Evolutionary conservation across 2,888 invertebrate species (phyloP).

Genomic region (Anorthoa munda): DNA sequence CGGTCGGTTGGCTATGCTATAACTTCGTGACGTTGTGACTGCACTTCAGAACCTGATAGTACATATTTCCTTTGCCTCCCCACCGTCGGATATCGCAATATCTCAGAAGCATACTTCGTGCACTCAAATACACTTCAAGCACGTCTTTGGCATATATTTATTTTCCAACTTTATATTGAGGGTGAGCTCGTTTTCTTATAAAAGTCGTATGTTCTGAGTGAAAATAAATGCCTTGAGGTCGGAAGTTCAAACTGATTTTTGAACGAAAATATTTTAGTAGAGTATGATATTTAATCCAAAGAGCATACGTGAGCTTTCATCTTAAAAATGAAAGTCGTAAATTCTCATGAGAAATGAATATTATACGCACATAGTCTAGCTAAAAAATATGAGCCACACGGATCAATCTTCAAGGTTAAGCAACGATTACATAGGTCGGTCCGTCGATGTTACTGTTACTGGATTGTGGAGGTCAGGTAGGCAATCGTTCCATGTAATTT

Average conservation of each 20-base stretch:
- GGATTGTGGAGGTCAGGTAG: no score
- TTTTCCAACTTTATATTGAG: conserved; percentile 42
- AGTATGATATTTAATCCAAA: background rate
- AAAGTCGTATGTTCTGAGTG: conserved; percentile 18
- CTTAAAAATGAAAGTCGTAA: background rate
- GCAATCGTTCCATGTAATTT: no score
- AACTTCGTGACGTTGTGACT: no score
- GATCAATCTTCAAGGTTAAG: no score
- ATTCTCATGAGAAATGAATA: no score
- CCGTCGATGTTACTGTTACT: no score
- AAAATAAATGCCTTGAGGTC: conserved; percentile 23
- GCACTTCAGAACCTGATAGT: no score
- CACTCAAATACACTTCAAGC: conserved; percentile 62
- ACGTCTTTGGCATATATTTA: conserved; percentile 58
- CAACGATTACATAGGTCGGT: no score
- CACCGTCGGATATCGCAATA: conserved; percentile 39
- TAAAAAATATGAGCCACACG: no score
- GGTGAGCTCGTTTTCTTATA: conserved; percentile 43
- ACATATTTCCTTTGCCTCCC: conserved; percentile 39
- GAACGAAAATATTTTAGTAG: background rate
- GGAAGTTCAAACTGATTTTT: conserved; percentile 20
- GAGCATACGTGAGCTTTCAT: background rate
- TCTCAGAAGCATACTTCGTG: conserved; percentile 48
- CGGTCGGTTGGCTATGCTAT: no score
- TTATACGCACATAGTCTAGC: no score